These are phyloP conservation scores for Apotomis turbidana DNA, from an alignment of 2,888 invertebrate genomes.

Conservation along the genomic window DNA sequence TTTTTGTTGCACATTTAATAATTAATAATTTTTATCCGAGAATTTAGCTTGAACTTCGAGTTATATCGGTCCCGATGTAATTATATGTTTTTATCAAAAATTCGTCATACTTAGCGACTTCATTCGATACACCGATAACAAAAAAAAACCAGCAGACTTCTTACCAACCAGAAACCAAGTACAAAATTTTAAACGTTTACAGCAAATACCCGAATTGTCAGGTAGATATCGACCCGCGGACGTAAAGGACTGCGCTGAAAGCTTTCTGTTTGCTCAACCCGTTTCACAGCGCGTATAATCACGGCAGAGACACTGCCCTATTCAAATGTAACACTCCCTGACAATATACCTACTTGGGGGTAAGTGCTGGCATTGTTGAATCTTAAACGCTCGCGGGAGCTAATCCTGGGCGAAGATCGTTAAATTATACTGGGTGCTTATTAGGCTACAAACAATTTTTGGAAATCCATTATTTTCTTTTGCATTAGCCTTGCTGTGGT, in stretches of 20 bases:
- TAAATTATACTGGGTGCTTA: too few species aligned
- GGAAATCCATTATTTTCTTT: too few species aligned
- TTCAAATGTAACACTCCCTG: conserved; percentile 57
- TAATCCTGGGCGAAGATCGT: conserved; percentile 15
- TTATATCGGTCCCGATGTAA: too few species aligned
- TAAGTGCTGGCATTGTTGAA: conserved; percentile 34
- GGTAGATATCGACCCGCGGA: conserved; percentile 39
- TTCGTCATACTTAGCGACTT: too few species aligned
- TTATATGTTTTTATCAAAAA: too few species aligned
- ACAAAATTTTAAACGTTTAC: conserved; percentile 9
- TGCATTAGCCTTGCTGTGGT: too few species aligned
- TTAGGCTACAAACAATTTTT: too few species aligned
- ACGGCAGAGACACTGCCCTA: conserved; percentile 54
- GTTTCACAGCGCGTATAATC: conserved; percentile 59
- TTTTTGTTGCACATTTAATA: too few species aligned
- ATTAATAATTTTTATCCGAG: conserved; percentile 3
- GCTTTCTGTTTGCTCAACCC: conserved; percentile 63
- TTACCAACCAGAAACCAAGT: background rate
- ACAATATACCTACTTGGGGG: conserved; percentile 48
- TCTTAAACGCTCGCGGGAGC: conserved; percentile 28
- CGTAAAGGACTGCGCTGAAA: conserved; percentile 55
- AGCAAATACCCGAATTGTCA: conserved; percentile 34
- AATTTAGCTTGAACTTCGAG: too few species aligned
- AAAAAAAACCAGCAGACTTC: too few species aligned
- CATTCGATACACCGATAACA: too few species aligned